Base-by-base conservation (phyloP, 2,888 invertebrate species). In the Tetropium fuscum region DNA sequence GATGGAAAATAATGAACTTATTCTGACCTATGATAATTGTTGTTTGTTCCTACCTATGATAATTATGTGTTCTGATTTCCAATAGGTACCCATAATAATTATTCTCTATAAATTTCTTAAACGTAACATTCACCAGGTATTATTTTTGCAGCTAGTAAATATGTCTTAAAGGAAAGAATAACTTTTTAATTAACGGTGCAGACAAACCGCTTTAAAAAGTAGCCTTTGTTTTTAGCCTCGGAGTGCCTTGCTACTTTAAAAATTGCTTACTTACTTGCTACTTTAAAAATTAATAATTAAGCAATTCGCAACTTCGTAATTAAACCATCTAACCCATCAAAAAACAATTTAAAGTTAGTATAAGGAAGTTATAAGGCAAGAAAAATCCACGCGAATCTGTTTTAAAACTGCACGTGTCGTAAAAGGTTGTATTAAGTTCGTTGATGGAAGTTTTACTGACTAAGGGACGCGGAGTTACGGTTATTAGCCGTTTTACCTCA, bases 401-500 rank as follows among this genome's bases (percentile, higher is more conserved):
- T 84, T 83, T 57, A 85, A 84, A 60, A 87, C 90, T 61, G n/a
- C 27, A 30, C 18, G 44, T 10, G 79, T 90, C 25, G 88, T 44
- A 44, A 44, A 27, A 44, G 44, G 27, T 27, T 44, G 30, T 25
- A 27, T 44, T 44, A 25, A 25, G 27, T 44, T 25, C 87, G 71
- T 82, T 88, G 57, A 74, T 91, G 44, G 82, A 81, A 40, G 64
- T 62, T 62, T 74, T 91, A 58, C 86, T 85, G 0, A 80, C 76
- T 53, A 27, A 25, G 25, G 90, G 89, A 1, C 90, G 91, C 70
- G 84, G 87, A 64, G 75, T 91, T 1, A 90, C 89, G 0, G 87
- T 90, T n/a, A 83, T 91, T 43, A 89, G 89, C 8, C 85, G 87
- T 73, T n/a, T 90, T 87, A 59, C 87, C 87, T 2, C 81, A 83